These are phyloP conservation scores for Dendroctonus ponderosae DNA, from an alignment of 1,140 invertebrate genomes.

Conservation along the genomic window DNA sequence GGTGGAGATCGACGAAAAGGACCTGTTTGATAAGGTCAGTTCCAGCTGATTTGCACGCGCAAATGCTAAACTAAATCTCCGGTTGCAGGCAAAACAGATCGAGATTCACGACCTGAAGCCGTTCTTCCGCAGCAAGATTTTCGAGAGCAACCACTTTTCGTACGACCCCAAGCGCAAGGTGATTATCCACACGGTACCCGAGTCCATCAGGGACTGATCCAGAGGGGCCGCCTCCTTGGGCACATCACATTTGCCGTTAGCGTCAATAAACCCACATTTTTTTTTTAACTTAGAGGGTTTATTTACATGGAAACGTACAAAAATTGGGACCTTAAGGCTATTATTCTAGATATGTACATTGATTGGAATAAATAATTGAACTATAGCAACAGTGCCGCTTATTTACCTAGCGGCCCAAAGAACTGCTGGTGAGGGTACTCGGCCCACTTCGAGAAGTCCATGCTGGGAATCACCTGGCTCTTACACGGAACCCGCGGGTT, in stretches of 20 bases:
- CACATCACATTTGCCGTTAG: too few species aligned
- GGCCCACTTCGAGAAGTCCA: slow-evolving; percentile 87
- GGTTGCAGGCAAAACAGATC: slow-evolving; percentile 82
- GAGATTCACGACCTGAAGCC: slow-evolving; percentile 85
- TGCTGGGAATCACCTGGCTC: slow-evolving; percentile 78
- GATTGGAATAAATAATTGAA: slow-evolving; percentile 19
- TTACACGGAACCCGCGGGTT: slow-evolving; percentile 87
- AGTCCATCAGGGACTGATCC: slow-evolving; percentile 41
- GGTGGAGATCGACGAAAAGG: slow-evolving; percentile 89
- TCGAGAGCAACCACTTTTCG: slow-evolving; percentile 84
- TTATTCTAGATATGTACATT: too few species aligned
- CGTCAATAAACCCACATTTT: too few species aligned
- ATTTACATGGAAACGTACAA: too few species aligned
- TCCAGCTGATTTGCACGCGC: not conserved
- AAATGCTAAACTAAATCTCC: slow-evolving; percentile 8
- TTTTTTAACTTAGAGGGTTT: too few species aligned
- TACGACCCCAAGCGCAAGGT: slow-evolving; percentile 82
- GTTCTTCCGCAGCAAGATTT: slow-evolving; percentile 92
- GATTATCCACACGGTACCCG: slow-evolving; percentile 80
- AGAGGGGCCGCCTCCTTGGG: too few species aligned
- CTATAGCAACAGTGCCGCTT: slow-evolving; percentile 22
- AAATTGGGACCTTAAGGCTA: too few species aligned
- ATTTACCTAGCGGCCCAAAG: slow-evolving; percentile 30
- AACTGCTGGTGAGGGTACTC: slow-evolving; percentile 57
- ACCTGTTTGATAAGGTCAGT: slow-evolving; percentile 80